Evolutionary conservation across 2,113 vertebrate species (phyloP), one percentile per base, ranked within the genome.

Genomic region (Thinocorus orbignyianus): DNA sequence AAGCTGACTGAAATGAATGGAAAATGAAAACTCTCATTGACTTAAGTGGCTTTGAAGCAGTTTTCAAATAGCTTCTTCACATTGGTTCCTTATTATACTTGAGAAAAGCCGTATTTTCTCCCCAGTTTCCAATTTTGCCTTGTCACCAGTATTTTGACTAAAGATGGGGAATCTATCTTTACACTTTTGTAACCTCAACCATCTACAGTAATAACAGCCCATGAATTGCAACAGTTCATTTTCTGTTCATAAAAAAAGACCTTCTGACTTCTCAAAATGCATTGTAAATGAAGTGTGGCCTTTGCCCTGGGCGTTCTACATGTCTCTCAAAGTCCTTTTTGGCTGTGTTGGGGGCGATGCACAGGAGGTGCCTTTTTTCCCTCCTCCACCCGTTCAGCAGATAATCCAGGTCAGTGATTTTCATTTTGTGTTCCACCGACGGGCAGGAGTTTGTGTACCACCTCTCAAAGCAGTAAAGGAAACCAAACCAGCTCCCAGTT

Each of bases 391-490:
- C 7, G 0, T 46, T 70, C 66, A 39, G n/a, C n/a, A 17, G 62
- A 58, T 65, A 73, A 81, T 66, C 24, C 5, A 33, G 77, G 78
- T 77, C 86, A 72, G 49, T 7, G 41, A 23, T 83, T 93, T 82
- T 49, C 37, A 24, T 37, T 33, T 1, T 26, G 31, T 8, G 4
- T 52, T 57, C 62, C 44, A 2, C 49, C 42, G 73, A 17, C 3
- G 5, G n/a, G 0, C 23, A 7, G 26, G 28, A 30, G 42, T 20
- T 66, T 2, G 4, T 6, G 14, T 2, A 0, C 17, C 30, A 33
- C 33, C 83, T 87, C 71, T 28, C 25, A 15, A 37, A 83, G 30
- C 37, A 48, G 24, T 3, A 20, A 12, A 70, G 55, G 26, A 49
- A 90, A 54, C 17, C 58, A 54, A 13, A 24, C 37, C 37, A 19